phyloP scores from a whole-genome alignment of 2,113 vertebrate species.

The Cygnus buccinator region DNA sequence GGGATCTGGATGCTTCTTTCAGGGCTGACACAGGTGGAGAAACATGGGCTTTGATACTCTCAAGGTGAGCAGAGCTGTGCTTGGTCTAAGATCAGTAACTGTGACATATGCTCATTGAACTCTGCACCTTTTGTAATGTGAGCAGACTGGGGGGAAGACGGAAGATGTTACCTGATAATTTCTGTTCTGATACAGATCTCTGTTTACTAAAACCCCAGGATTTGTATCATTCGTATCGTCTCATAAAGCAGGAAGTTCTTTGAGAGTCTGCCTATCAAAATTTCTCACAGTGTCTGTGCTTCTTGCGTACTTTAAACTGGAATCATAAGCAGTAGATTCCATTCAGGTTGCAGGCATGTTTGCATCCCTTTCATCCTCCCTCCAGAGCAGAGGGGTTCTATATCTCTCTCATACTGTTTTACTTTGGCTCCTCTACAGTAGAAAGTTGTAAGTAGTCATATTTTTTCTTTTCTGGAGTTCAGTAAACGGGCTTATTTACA shows the following conservation, averaged over 20 bases:
- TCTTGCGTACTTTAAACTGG: accelerated
- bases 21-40: background rate
- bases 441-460: background rate
- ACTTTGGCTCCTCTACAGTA: background rate
- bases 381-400: background rate
- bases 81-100: background rate
- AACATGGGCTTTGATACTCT: accelerated
- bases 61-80: background rate
- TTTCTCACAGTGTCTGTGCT: background rate
- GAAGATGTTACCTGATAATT: background rate
- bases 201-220: accelerated
- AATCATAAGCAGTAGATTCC: background rate
- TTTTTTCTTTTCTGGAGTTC: background rate
- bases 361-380: background rate
- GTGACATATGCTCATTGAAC: accelerated
- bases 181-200: background rate
- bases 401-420: background rate
- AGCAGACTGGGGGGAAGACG: background rate
- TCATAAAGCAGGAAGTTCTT: background rate
- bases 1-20: background rate
- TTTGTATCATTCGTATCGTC: too few relatives aligned
- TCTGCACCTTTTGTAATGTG: background rate
- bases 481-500: background rate
- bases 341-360: background rate
- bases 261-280: accelerated